phyloP scores from a whole-genome alignment of 2,113 vertebrate genomes.

The Halichoeres trimaculatus region DNA sequence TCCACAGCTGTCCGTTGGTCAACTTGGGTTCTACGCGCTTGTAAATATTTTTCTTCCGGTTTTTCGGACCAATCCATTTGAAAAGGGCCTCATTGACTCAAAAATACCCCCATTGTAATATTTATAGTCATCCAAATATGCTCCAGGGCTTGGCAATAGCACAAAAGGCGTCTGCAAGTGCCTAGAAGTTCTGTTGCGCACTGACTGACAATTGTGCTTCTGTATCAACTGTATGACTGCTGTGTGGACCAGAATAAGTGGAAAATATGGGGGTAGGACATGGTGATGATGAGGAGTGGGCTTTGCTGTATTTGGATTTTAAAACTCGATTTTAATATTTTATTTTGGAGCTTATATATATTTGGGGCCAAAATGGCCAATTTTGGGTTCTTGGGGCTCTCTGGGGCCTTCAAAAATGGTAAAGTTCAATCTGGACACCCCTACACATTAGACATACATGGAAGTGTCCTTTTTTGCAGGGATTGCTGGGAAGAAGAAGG shows the following conservation, averaged over 20 bases:
- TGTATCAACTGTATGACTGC: conserved; percentile 65
- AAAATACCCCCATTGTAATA: conserved; percentile 4
- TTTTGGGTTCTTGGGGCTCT: conserved; percentile 47
- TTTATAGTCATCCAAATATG: conserved; percentile 44
- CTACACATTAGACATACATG: conserved; percentile 82
- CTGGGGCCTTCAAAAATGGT: conserved; percentile 51
- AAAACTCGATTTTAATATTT: conserved; percentile 31
- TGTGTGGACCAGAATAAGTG: conserved; percentile 77
- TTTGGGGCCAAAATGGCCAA: conserved; percentile 32
- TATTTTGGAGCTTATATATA: conserved; percentile 23
- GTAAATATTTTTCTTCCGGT: conserved; percentile 5
- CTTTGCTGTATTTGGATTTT: conserved; percentile 46
- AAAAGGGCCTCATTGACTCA: conserved; percentile 35
- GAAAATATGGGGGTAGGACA: conserved; percentile 68
- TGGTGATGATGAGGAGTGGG: conserved; percentile 49
- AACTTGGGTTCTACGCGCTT: conserved; percentile 30
- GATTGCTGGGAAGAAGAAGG: conserved; percentile 88
- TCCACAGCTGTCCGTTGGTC: not conserved
- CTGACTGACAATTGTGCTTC: conserved; percentile 46
- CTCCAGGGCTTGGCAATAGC: conserved; percentile 53
- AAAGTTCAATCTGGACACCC: conserved; percentile 80
- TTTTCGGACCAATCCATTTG: conserved; percentile 24
- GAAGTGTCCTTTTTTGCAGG: conserved; percentile 85
- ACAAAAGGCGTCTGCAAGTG: conserved; percentile 28
- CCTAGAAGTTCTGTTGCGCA: conserved; percentile 60